Evolutionary conservation across 2,797 vertebrate genomes (phyloP).

Genomic region (Psittacula echo): DNA sequence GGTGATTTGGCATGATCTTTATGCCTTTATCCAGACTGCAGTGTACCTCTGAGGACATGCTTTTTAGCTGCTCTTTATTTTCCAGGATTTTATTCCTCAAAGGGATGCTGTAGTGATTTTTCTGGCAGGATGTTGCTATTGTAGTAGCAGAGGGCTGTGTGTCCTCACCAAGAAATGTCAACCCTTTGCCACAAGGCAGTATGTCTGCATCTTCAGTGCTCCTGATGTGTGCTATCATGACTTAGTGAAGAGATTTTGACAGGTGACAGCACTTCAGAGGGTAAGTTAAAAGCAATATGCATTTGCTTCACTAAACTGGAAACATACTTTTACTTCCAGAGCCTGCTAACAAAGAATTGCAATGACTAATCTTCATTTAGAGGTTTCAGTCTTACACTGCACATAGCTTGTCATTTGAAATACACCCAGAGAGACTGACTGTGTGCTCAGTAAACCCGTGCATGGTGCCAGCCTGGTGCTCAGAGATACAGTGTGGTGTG

Average conservation of each 20-base stretch:
- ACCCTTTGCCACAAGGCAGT: slow-evolving; percentile 8
- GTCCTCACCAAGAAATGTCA: slow-evolving; percentile 25
- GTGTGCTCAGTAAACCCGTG: not conserved
- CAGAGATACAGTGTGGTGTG: not conserved
- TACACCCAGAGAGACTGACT: not conserved
- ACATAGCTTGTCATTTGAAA: not conserved
- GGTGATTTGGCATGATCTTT: not conserved
- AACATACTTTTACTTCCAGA: not conserved
- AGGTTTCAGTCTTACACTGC: not conserved
- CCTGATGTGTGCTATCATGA: slow-evolving; percentile 9
- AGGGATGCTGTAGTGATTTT: not conserved
- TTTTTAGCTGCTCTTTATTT: slow-evolving; percentile 29
- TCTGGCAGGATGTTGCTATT: not conserved
- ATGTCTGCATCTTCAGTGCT: not conserved
- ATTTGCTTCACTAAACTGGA: slow-evolving; percentile 45
- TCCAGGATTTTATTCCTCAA: not conserved
- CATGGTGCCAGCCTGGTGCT: not conserved
- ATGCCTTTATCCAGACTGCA: not conserved
- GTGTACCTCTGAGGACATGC: not conserved
- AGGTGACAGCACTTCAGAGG: slow-evolving; percentile 17
- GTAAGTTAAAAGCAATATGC: slow-evolving; percentile 49
- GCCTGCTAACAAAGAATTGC: not conserved
- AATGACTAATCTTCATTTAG: slow-evolving; percentile 7
- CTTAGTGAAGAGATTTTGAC: slow-evolving; percentile 21
- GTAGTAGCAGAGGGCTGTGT: not conserved